Evolutionary conservation across 2,888 invertebrate genomes (phyloP).

Genomic region (Deroplatys truncata): DNA sequence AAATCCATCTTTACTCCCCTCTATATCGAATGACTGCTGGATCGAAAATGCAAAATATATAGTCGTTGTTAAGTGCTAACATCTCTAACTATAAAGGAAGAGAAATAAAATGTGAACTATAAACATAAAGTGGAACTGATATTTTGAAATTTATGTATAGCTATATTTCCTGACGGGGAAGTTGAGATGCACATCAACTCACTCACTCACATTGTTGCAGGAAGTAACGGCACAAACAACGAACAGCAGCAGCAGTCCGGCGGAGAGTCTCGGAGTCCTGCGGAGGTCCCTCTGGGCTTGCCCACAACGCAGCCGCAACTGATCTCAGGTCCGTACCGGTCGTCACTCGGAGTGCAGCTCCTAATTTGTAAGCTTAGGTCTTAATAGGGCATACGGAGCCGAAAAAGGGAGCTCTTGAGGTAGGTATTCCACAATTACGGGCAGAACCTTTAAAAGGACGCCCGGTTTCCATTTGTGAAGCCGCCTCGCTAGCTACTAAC

Average conservation of each 20-base stretch:
- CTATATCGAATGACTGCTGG: too few species aligned
- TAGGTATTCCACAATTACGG: not conserved
- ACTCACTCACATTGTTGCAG: not conserved
- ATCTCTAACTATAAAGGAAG: too few species aligned
- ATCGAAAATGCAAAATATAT: too few species aligned
- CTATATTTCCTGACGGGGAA: too few species aligned
- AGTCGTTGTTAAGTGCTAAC: too few species aligned
- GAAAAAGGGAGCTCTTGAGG: not conserved
- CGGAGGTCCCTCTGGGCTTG: not conserved
- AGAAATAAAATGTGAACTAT: too few species aligned
- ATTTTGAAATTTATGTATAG: too few species aligned
- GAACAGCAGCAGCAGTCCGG: not conserved
- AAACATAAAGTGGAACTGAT: too few species aligned
- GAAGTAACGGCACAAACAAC: not conserved
- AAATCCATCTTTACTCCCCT: too few species aligned
- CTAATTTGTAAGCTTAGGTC: not conserved
- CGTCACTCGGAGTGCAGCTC: not conserved
- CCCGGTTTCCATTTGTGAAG: not conserved
- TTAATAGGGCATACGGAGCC: not conserved
- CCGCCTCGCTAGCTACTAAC: not conserved
- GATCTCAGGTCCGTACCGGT: conserved; percentile 9
- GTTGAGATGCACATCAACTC: too few species aligned
- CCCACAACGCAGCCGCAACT: conserved; percentile 17
- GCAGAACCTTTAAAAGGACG: not conserved
- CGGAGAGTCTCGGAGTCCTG: not conserved